Percentiles rank a stretch among this genome's conserved stretches.
phyloP scores from a whole-genome alignment of 2,113 vertebrate genomes.

The Zapornia atra region DNA sequence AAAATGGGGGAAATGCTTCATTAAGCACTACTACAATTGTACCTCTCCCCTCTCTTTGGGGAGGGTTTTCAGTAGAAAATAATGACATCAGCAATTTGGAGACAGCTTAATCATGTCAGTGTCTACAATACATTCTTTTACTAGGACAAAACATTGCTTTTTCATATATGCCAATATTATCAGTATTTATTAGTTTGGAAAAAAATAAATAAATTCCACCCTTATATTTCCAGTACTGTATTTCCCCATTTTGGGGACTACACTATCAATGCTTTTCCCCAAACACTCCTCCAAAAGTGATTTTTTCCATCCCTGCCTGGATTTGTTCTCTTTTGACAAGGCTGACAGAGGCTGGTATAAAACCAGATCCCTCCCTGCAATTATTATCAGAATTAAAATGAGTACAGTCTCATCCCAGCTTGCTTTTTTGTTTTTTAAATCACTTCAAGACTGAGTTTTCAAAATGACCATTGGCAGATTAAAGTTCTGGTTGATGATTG shows the following conservation, averaged over 20 bases:
- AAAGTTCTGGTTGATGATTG: neutral
- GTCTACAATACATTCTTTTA: neutral
- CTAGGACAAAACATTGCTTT: neutral
- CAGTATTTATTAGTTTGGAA: neutral
- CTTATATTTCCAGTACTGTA: neutral
- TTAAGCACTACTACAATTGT: neutral
- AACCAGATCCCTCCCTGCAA: neutral
- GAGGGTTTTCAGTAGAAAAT: neutral
- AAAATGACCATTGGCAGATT: neutral
- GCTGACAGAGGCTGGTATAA: neutral
- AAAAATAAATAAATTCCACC: neutral
- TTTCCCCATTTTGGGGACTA: too few relatives aligned
- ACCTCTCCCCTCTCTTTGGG: neutral
- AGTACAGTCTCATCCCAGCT: accelerated
- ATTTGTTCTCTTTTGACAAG: neutral
- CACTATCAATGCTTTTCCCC: neutral
- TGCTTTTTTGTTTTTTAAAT: neutral
- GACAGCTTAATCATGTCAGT: neutral
- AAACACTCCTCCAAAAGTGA: neutral
- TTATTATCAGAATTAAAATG: neutral
- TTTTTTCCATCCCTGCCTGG: neutral
- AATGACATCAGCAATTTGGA: neutral
- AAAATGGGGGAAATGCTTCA: neutral
- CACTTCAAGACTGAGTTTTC: neutral
- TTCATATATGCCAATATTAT: neutral